phyloP scores from a whole-genome alignment of 2,888 invertebrate genomes.

The Zaprionus obscuricornis region DNA sequence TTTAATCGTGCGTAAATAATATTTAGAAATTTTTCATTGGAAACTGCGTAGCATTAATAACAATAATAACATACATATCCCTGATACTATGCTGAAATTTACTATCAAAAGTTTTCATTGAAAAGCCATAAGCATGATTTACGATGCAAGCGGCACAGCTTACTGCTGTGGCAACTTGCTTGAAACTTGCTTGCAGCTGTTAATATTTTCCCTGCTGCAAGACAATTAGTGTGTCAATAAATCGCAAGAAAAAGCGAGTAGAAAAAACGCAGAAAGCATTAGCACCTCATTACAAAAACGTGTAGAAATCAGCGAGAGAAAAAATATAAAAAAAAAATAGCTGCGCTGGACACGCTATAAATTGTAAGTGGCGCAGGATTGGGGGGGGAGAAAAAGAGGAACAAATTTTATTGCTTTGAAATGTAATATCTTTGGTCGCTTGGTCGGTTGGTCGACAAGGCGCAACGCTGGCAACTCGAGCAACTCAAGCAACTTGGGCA shows the following conservation, averaged over 20 bases:
- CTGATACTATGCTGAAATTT: too few species aligned
- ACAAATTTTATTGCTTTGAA: constrained; percentile 70
- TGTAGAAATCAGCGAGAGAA: constrained; percentile 34
- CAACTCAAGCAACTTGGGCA: too few species aligned
- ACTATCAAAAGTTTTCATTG: constrained; percentile 55
- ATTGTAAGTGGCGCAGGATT: constrained; percentile 22
- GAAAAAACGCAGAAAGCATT: constrained; percentile 43
- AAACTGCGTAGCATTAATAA: constrained; percentile 25
- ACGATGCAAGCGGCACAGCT: constrained; percentile 21
- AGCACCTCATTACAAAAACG: constrained; percentile 64
- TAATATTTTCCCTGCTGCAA: constrained; percentile 40
- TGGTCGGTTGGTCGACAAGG: constrained; percentile 17
- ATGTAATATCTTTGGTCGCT: constrained; percentile 61
- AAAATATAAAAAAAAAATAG: constrained; percentile 10
- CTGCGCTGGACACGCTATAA: constrained; percentile 45
- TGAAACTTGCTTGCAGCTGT: constrained; percentile 52
- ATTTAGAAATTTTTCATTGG: constrained; percentile 61
- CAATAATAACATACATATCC: not conserved
- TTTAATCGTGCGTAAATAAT: constrained; percentile 80
- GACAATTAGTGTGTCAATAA: constrained; percentile 48
- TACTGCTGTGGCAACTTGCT: too few species aligned
- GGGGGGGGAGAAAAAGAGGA: not conserved
- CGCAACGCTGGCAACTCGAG: not conserved
- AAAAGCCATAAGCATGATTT: constrained; percentile 71
- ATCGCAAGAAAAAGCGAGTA: constrained; percentile 35